Conservation (phyloP, 2,888 invertebrate genomes). For the Harmothoe impar region DNA sequence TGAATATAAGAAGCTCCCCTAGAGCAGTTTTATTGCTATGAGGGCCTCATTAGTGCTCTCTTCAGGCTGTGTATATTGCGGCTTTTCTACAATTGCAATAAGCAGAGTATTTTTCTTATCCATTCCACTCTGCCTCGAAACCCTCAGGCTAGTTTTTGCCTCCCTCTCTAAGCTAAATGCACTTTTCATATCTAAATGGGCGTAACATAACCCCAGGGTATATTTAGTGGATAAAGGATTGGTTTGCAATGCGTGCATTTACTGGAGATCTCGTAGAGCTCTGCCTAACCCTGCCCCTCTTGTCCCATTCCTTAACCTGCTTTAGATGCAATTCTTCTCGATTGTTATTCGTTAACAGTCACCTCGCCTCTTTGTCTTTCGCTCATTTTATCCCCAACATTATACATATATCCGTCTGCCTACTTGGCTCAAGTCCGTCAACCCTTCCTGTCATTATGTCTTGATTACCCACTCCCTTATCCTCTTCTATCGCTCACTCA, state of each 20-base stretch:
- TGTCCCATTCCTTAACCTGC: not conserved
- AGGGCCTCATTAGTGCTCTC: not conserved
- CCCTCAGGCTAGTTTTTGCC: not conserved
- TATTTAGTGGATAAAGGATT: not conserved
- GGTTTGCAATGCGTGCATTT: not conserved
- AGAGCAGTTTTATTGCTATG: not conserved
- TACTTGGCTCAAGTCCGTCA: too few species aligned
- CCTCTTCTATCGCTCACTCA: too few species aligned
- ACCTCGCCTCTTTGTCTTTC: too few species aligned
- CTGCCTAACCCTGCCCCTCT: not conserved
- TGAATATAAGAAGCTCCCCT: too few species aligned
- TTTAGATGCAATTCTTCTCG: not conserved
- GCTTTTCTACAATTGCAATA: not conserved
- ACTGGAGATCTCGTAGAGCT: not conserved
- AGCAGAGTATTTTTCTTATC: not conserved
- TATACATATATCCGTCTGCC: too few species aligned
- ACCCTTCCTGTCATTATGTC: too few species aligned
- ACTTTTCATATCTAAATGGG: slow-evolving; percentile 38
- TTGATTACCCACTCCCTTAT: too few species aligned
- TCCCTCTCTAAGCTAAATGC: not conserved
- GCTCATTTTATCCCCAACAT: too few species aligned
- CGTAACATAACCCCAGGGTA: not conserved
- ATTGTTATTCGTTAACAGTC: not conserved
- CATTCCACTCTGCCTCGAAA: not conserved
- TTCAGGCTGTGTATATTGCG: slow-evolving; percentile 15